Conservation (phyloP, 1,140 invertebrate genomes). For the Philopotamus ludificatus region DNA sequence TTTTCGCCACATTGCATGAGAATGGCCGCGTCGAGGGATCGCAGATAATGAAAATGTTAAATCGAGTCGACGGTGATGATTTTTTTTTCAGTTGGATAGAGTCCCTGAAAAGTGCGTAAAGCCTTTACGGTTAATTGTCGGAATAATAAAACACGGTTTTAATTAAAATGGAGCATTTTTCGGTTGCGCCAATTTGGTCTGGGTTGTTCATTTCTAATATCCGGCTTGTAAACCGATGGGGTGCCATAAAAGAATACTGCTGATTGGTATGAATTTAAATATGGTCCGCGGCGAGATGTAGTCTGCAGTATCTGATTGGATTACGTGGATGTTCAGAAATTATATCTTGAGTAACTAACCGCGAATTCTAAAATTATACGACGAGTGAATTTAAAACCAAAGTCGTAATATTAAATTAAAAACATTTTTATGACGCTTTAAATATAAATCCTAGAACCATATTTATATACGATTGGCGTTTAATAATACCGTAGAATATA, state of each 20-base stretch:
- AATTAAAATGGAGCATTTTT: background rate
- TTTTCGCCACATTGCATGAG: background rate
- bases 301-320: no score
- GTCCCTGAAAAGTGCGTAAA: background rate
- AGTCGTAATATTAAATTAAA: no score
- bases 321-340: no score
- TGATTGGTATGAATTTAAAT: background rate
- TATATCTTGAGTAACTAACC: no score
- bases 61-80: background rate
- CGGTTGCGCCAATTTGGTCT: background rate
- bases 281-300: background rate
- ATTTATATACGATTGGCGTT: no score
- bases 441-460: no score
- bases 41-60: constrained; percentile 5
- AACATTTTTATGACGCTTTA: no score
- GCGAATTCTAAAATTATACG: no score
- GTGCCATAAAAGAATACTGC: background rate
- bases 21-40: background rate
- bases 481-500: no score
- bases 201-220: background rate
- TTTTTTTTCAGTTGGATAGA: background rate
- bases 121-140: background rate
- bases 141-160: constrained; percentile 4
- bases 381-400: no score
- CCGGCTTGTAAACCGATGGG: background rate